These are phyloP conservation scores for Meloidogyne floridensis DNA, from an alignment of 1,140 invertebrate genomes.

Conservation along the genomic window DNA sequence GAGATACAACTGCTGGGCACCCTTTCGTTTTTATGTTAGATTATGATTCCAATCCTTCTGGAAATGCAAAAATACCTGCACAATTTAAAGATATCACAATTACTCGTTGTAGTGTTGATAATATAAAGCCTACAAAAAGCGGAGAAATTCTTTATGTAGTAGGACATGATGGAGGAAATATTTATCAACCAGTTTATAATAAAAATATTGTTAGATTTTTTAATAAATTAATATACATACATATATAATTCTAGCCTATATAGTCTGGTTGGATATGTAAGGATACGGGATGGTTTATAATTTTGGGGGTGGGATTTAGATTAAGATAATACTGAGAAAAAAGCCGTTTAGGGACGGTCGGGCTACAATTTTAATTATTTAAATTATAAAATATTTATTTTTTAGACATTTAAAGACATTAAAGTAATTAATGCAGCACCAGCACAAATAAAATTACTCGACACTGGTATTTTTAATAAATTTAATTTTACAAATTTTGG, in stretches of 20 bases:
- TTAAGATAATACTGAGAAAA: no score
- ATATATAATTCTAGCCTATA: no score
- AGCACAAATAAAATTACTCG: constrained; percentile 1
- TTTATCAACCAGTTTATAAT: constrained; percentile 7
- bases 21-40: constrained; percentile 1
- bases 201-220: constrained; percentile 2
- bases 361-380: neutral
- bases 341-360: no score
- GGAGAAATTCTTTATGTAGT: neutral
- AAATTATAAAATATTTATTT: neutral
- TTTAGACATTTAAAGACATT: neutral
- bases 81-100: constrained; percentile 9
- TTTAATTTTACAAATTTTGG: neutral
- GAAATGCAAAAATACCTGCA: constrained; percentile 7
- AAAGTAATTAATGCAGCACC: neutral
- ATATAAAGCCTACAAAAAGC: constrained; percentile 10
- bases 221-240: no score
- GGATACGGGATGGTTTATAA: no score
- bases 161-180: neutral
- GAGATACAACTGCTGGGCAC: neutral
- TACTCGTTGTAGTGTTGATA: neutral
- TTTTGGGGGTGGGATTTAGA: no score
- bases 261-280: no score
- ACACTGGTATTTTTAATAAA: neutral
- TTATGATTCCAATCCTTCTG: neutral